Base-by-base conservation (phyloP, 2,113 vertebrate species). In the Antechinus flavipes region DNA sequence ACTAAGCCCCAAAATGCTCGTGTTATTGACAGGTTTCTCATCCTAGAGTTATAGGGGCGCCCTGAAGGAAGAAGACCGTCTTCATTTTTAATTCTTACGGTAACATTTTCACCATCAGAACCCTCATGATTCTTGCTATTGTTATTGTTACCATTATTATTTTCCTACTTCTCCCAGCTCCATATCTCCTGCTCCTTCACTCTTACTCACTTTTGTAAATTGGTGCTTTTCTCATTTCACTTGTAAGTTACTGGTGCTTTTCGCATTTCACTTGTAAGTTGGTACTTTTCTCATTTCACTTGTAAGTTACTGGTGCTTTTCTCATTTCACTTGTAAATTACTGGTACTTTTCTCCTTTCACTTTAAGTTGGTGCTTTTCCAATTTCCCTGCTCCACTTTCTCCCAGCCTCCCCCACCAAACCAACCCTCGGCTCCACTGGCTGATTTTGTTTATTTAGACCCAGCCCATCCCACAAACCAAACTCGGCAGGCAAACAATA, bases 401-500 rank as follows among this genome's bases (percentile, higher is more conserved):
- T 35, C 0, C 54, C 42, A 2, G 22, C 22, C 2, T 50, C 26
- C 52, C 47, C 58, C 68, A 47, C 47, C 0, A 0, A 16, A 7
- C 90, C 0, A 0, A 26, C 16, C 0, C 50, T 90, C 24, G 0
- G 24, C 54, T 35, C 61, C 47, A 0, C 9, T 23, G 0, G 12
- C 12, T 27, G 9, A 52, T 47, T 9, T 35, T 76, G 35, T 54
- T 46, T 2, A 24, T 54, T 46, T 2, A 24, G 46, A n/a, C 2
- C 0, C 90, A 52, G 19, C 0, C 90, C 35, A 49, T 90, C 90
- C 35, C 58, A 16, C 0, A 27, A 91, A 56, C 90, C 91, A 11
- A 19, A 54, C 3, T n/a, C 92, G 47, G 42, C 56, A 2, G 50
- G 0, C 5, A 0, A 50, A 24, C 50, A 23, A 58, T 25, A 12